Conservation (phyloP, 1,140 invertebrate species). For the Anastatus disparis region DNA sequence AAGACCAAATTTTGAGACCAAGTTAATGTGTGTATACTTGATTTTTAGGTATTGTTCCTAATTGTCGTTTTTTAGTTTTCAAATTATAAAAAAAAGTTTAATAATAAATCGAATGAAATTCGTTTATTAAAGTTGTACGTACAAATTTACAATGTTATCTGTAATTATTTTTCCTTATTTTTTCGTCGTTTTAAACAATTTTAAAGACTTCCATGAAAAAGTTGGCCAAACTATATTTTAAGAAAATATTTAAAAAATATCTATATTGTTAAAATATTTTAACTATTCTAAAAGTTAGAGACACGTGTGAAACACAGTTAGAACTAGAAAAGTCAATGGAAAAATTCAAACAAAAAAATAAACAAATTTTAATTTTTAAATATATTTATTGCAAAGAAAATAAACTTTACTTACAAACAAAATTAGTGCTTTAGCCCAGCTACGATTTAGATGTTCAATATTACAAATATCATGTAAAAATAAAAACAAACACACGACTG, state of each 20-base stretch:
- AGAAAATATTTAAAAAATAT: neutral
- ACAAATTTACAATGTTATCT: slow-evolving; percentile 1
- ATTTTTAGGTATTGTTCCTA: slow-evolving; percentile 15
- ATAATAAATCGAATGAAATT: no score
- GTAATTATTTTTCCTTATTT: slow-evolving; percentile 18
- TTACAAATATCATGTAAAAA: neutral
- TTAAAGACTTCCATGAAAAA: slow-evolving; percentile 24
- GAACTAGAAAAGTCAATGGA: neutral
- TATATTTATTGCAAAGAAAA: slow-evolving; percentile 1
- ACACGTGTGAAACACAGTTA: neutral
- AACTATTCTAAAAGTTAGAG: slow-evolving; percentile 8
- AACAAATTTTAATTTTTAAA: slow-evolving; percentile 11
- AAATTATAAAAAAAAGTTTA: no score
- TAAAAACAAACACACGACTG: neutral
- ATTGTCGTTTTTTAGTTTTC: no score
- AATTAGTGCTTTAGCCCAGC: no score
- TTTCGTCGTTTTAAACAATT: no score
- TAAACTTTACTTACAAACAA: slow-evolving; percentile 8
- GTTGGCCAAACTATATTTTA: slow-evolving; percentile 30
- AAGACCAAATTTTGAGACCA: slow-evolving; percentile 30
- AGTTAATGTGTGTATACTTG: neutral
- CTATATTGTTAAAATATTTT: neutral
- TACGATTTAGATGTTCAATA: neutral
- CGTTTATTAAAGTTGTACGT: neutral
- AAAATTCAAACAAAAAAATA: neutral